Conservation (phyloP, 2,113 vertebrate species). For the Cinclus mexicanus region DNA sequence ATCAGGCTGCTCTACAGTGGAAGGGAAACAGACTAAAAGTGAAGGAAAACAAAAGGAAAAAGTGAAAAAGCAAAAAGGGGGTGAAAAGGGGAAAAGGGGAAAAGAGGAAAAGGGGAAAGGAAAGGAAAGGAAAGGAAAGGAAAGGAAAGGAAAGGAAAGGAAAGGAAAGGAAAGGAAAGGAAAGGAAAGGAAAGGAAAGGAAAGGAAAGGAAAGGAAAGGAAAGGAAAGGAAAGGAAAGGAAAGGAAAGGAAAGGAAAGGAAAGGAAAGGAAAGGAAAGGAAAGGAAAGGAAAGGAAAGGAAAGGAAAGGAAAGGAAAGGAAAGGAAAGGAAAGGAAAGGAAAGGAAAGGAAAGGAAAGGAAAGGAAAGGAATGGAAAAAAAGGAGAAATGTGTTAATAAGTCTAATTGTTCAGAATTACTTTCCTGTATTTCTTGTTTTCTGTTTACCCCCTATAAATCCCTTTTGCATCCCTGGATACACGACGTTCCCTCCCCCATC, state of each 20-base stretch:
- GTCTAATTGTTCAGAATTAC: background rate
- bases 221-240: fast-evolving
- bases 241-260: background rate
- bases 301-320: background rate
- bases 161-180: too few species aligned
- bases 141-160: too few species aligned
- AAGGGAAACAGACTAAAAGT: background rate
- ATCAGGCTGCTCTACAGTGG: background rate
- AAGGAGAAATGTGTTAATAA: background rate
- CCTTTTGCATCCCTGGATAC: background rate
- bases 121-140: background rate
- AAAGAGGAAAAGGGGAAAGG: too few species aligned
- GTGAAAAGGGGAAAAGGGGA: too few species aligned
- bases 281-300: fast-evolving
- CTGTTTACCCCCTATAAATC: background rate
- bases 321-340: background rate
- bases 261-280: too few species aligned
- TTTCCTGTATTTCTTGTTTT: background rate
- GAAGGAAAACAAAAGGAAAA: too few species aligned
- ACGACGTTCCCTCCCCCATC: too few species aligned
- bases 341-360: background rate
- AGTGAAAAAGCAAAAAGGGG: too few species aligned
- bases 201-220: too few species aligned
- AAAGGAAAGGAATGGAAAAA: background rate
- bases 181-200: too few species aligned